A percentile compares a stretch with the other conserved stretches of the same genome.
These are phyloP conservation scores for Damaliscus lunatus DNA, from an alignment of 2,113 vertebrate genomes.

Conservation along the genomic window DNA sequence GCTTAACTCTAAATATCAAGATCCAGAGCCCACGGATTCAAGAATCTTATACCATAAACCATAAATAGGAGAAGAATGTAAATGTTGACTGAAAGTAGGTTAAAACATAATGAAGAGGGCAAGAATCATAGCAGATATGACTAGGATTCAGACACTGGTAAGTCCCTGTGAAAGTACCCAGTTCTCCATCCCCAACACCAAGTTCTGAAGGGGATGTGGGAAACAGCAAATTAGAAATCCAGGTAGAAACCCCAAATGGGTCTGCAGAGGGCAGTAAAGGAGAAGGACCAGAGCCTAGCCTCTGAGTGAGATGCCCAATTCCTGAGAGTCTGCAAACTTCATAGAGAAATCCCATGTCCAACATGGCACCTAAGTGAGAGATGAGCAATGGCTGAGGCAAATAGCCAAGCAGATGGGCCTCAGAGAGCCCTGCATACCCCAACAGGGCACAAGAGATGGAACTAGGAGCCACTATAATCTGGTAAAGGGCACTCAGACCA, in stretches of 20 bases:
- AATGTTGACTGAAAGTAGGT: not conserved
- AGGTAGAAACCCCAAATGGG: not conserved
- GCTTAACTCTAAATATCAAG: conserved; percentile 21
- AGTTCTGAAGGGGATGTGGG: not conserved
- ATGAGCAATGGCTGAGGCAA: not conserved
- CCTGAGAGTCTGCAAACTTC: not conserved
- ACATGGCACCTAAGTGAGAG: not conserved
- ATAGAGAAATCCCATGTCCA: not conserved
- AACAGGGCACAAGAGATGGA: not conserved
- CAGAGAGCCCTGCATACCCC: not conserved
- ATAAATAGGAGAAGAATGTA: not conserved
- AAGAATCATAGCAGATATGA: not conserved
- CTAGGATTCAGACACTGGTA: not conserved
- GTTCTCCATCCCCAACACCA: not conserved
- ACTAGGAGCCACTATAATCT: not conserved
- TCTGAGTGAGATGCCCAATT: not conserved
- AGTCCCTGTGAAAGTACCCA: not conserved
- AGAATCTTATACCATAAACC: not conserved
- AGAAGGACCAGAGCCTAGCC: not conserved
- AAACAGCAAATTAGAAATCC: not conserved
- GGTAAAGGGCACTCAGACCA: not conserved
- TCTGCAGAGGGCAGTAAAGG: not conserved
- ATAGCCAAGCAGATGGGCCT: not conserved
- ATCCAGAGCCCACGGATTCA: not conserved
- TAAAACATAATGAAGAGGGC: not conserved